Evolutionary conservation across 1,140 invertebrate genomes (phyloP).

Genomic region (Coboldia fuscipes): DNA sequence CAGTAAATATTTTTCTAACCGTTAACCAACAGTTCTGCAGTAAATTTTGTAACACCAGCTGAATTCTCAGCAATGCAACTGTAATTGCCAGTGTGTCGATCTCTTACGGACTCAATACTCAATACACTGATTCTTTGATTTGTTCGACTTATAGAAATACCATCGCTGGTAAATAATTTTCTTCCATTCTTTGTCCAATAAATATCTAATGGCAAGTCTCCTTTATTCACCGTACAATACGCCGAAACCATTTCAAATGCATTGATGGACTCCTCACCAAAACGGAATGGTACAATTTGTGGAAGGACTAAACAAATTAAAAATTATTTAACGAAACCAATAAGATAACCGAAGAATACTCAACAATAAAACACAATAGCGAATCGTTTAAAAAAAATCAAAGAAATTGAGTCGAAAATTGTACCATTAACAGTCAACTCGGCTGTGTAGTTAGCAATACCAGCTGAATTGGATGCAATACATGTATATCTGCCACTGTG

Average conservation of each 20-base stretch:
- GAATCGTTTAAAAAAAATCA: too few relatives aligned
- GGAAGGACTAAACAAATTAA: conserved; percentile 31
- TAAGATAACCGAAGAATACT: too few relatives aligned
- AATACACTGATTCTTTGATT: conserved; percentile 41
- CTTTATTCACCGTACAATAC: conserved; percentile 65
- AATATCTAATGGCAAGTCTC: conserved; percentile 60
- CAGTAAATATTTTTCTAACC: conserved; percentile 18
- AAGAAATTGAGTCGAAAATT: too few relatives aligned
- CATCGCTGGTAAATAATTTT: conserved; percentile 17
- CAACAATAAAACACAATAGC: too few relatives aligned
- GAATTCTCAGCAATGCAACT: conserved; percentile 51
- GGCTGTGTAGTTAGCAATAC: conserved; percentile 41
- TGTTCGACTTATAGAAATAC: conserved; percentile 29
- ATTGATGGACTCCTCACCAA: conserved; percentile 45
- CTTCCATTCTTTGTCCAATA: conserved; percentile 30
- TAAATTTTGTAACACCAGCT: conserved; percentile 45
- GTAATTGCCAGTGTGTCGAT: conserved; percentile 42
- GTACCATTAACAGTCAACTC: conserved; percentile 42
- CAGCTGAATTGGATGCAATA: conserved; percentile 51
- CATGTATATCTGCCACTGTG: conserved; percentile 51
- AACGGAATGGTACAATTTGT: conserved; percentile 44
- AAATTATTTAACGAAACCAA: conserved; percentile 54
- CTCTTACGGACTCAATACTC: conserved; percentile 37
- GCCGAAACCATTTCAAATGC: conserved; percentile 45
- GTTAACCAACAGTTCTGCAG: conserved; percentile 39